Conservation (phyloP, 1,140 invertebrate genomes). For the Prorops nasuta region DNA sequence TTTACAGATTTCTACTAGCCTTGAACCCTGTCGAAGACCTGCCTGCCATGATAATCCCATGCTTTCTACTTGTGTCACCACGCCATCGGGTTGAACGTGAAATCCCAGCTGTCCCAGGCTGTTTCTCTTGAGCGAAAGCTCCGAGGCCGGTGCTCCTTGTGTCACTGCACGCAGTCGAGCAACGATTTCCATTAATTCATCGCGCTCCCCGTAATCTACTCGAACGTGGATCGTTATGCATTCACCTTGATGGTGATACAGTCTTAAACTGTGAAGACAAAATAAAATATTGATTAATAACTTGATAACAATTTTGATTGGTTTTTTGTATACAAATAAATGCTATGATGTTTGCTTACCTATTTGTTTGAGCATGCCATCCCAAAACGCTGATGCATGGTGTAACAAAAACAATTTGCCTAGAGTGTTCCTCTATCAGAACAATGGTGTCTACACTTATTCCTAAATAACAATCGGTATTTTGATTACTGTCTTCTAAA, state of each 20-base stretch:
- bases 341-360: conserved; percentile 42
- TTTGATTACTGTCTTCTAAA: conserved; percentile 69
- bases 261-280: conserved; percentile 56
- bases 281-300: background rate
- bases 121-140: conserved; percentile 76
- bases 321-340: background rate
- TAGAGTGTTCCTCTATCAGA: conserved; percentile 78
- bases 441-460: conserved; percentile 86
- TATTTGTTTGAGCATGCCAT: conserved; percentile 71
- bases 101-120: conserved; percentile 87
- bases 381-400: conserved; percentile 81
- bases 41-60: conserved; percentile 85
- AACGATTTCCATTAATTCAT: conserved; percentile 78
- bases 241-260: conserved; percentile 83
- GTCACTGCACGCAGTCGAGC: conserved; percentile 71
- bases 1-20: conserved; percentile 92
- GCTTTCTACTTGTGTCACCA: conserved; percentile 90
- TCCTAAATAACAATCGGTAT: conserved; percentile 79
- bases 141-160: conserved; percentile 70
- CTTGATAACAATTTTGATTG: too few relatives aligned
- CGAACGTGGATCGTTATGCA: conserved; percentile 74
- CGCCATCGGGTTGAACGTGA: conserved; percentile 92
- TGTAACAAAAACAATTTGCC: conserved; percentile 84
- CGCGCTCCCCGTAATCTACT: conserved; percentile 65
- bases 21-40: conserved; percentile 84